These are phyloP conservation scores for Petrocephalus zakoni DNA, from an alignment of 2,113 vertebrate species.

Conservation along the genomic window DNA sequence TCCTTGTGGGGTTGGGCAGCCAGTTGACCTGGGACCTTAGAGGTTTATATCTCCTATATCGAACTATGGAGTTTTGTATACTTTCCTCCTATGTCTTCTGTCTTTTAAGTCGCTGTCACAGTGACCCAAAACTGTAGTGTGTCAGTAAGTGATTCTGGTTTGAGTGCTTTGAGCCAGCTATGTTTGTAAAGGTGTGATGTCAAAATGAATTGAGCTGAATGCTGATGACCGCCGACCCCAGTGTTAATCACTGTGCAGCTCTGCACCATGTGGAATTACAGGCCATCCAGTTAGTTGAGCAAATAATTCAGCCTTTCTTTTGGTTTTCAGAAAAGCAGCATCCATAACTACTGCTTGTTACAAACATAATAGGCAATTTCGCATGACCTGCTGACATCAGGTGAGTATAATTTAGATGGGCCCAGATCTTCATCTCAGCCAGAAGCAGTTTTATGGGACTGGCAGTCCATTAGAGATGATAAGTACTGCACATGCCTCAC, in stretches of 20 bases:
- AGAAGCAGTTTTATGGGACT: background rate
- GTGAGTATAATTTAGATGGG: background rate
- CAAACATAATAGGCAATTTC: background rate
- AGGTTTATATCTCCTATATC: background rate
- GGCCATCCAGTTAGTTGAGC: background rate
- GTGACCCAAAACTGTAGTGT: background rate
- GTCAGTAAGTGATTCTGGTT: background rate
- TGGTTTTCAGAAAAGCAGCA: background rate
- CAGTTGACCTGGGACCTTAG: background rate
- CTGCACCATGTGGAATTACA: background rate
- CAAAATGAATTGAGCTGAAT: background rate
- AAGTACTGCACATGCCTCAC: background rate
- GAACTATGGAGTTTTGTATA: background rate
- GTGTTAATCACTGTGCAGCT: background rate
- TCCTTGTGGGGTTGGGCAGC: background rate
- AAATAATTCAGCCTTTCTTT: background rate
- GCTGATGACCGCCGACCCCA: background rate
- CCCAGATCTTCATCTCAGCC: background rate
- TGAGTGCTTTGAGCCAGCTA: background rate
- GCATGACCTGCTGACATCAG: background rate
- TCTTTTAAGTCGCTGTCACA: background rate
- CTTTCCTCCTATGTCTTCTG: background rate
- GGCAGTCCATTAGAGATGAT: background rate
- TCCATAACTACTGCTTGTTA: background rate
- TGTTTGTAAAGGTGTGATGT: background rate